Evolutionary conservation across 2,888 invertebrate genomes (phyloP).

Genomic region (Phorcus lineatus): DNA sequence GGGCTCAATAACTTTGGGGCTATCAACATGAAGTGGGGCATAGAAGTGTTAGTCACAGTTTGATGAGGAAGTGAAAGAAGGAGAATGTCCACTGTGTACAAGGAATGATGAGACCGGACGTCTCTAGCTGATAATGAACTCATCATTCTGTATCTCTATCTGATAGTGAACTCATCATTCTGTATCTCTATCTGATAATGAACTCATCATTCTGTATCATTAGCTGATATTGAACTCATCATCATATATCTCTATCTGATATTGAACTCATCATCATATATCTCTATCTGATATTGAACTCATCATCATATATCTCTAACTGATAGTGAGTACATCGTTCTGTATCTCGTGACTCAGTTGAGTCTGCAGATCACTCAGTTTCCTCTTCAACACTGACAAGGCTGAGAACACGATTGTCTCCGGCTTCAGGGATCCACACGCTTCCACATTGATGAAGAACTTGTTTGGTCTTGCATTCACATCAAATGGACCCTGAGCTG

Average conservation of each 20-base stretch:
- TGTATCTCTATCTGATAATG: slow-evolving; percentile 65
- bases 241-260: slow-evolving; percentile 65
- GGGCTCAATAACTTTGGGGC: too few relatives aligned
- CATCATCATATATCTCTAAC: slow-evolving; percentile 50
- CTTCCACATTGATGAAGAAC: slow-evolving; percentile 97
- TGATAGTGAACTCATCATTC: slow-evolving; percentile 31
- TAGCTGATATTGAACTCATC: slow-evolving; percentile 29
- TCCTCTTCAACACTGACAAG: slow-evolving; percentile 93
- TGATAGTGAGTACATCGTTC: slow-evolving; percentile 32
- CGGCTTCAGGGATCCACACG: slow-evolving; percentile 93
- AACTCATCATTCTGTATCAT: slow-evolving; percentile 50
- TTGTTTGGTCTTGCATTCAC: slow-evolving; percentile 97
- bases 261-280: slow-evolving; percentile 43
- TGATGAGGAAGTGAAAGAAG: too few relatives aligned
- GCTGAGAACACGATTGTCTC: slow-evolving; percentile 98
- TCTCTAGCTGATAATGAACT: too few relatives aligned
- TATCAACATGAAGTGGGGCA: too few relatives aligned
- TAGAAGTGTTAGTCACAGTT: too few relatives aligned
- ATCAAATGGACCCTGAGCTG: slow-evolving; percentile 93
- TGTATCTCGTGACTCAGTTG: slow-evolving; percentile 75
- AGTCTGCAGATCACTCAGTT: slow-evolving; percentile 93
- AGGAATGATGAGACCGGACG: neutral
- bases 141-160: too few relatives aligned
- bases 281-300: slow-evolving; percentile 60
- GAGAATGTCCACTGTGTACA: neutral